phyloP scores from a whole-genome alignment of 2,888 invertebrate species.

The Teleiodes luculella region DNA sequence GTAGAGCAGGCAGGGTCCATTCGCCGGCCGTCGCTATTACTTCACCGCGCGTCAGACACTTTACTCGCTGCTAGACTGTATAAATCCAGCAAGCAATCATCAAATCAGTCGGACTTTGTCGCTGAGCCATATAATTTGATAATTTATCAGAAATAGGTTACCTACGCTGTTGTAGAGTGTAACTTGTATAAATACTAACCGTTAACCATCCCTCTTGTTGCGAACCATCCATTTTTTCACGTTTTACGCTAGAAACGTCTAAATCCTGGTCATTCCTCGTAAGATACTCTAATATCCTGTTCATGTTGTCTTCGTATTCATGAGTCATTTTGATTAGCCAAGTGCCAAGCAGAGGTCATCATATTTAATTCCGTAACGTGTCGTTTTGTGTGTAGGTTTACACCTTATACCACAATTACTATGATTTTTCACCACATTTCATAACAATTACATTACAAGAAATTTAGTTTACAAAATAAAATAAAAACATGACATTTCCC shows the following conservation, averaged over 20 bases:
- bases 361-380: background rate
- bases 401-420: conserved; percentile 25
- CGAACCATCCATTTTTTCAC: conserved; percentile 60
- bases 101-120: background rate
- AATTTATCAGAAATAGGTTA: conserved; percentile 50
- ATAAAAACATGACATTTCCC: conserved; percentile 61
- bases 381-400: conserved; percentile 21
- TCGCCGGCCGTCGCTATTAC: conserved; percentile 53
- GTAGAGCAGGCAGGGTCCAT: conserved; percentile 61
- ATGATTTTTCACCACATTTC: conserved; percentile 15
- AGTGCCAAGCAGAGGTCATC: conserved; percentile 40
- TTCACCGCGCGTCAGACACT: conserved; percentile 53
- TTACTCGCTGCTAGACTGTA: conserved; percentile 35
- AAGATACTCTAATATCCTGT: conserved; percentile 63
- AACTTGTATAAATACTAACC: conserved; percentile 46
- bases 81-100: background rate
- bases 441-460: conserved; percentile 28
- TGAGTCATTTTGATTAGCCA: conserved; percentile 54
- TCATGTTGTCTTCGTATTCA: conserved; percentile 48
- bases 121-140: conserved; percentile 35
- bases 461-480: conserved; percentile 53
- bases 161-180: too few relatives aligned
- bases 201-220: conserved; percentile 54
- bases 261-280: conserved; percentile 56
- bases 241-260: conserved; percentile 41